Base-by-base conservation (phyloP, 2,888 invertebrate genomes). In the Nemotelus pantherinus region DNA sequence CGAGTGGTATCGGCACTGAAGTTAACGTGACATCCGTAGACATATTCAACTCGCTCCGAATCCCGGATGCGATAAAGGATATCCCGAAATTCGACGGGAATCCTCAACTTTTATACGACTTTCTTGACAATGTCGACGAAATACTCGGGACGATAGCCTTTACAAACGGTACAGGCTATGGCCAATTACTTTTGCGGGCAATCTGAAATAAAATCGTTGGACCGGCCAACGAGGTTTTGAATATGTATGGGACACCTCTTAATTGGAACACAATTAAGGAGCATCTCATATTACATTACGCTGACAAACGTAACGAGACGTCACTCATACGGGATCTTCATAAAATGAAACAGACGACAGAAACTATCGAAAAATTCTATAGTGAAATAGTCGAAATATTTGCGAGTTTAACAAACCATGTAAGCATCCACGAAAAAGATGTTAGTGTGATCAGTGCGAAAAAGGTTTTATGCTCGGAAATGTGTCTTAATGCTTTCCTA, bases 401-500 rank as follows among this genome's bases (percentile, higher is more conserved):
- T 2, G 77, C 81, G 3, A 76, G 77, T 5, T 78, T 80, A 9
- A 78, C 67, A 53, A 81, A 81, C 48, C 75, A 80, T 63, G 47
- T 82, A 2, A 76, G 50, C 2, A 68, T 81, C 9, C 80, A 82
- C 64, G 81, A 82, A 74, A 43, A 3, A 4, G 77, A 80, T 64
- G 41, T 2, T 4, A 80, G 72, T 47, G 79, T 82, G 0, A 80
- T 79, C 57, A 55, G 2, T 45, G 68, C 80, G 3, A 82, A 82
- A 65, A 71, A 76, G 64, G 7, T 25, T 41, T 55, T 81, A 2
- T 80, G 79, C 57, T 60, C 75, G 9, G 81, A 82, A 72, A 81
- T 82, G 81, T 81, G 80, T 25, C 76, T 81, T 6, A 81, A 81
- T 58, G 67, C 78, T 7, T 82, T 82, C 70, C 57, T 81, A 9